These are phyloP conservation scores for Cichladusa arquata DNA, from an alignment of 2,113 vertebrate species.

Conservation along the genomic window DNA sequence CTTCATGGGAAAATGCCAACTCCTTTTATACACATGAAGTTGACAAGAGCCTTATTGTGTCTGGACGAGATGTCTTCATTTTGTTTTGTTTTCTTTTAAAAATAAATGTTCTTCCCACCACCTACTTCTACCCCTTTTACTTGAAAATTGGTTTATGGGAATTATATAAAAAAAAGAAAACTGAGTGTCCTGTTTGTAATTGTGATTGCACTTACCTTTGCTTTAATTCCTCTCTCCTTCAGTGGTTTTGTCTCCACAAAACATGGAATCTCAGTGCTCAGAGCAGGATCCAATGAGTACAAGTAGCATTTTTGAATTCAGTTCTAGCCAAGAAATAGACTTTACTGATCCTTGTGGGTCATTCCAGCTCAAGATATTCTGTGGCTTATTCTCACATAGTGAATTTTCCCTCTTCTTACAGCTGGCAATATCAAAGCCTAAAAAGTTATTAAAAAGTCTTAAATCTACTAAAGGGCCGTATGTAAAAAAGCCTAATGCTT, in stretches of 20 bases:
- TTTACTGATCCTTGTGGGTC: not conserved
- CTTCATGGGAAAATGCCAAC: slow-evolving; percentile 56
- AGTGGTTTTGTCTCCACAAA: not conserved
- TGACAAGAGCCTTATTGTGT: slow-evolving; percentile 45
- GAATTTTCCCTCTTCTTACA: not conserved
- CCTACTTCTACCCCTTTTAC: not conserved
- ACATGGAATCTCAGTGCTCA: not conserved
- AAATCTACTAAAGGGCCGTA: not conserved
- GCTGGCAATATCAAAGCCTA: not conserved
- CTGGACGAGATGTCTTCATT: slow-evolving; percentile 30
- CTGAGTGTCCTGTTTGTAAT: not conserved
- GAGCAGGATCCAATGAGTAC: not conserved
- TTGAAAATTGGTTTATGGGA: not conserved
- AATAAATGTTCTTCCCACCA: not conserved
- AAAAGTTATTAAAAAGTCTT: not conserved
- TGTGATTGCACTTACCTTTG: not conserved
- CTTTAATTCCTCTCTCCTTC: not conserved
- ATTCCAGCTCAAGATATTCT: not conserved
- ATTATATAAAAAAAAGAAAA: not conserved
- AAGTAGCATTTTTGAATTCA: not conserved
- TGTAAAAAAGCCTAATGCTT: not conserved
- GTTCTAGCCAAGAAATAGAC: not conserved
- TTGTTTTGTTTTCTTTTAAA: slow-evolving; percentile 14
- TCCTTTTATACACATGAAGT: slow-evolving; percentile 38
- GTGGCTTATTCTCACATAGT: not conserved